These are phyloP conservation scores for Lottia gigantea DNA, from an alignment of 2,888 invertebrate species.

Conservation along the genomic window DNA sequence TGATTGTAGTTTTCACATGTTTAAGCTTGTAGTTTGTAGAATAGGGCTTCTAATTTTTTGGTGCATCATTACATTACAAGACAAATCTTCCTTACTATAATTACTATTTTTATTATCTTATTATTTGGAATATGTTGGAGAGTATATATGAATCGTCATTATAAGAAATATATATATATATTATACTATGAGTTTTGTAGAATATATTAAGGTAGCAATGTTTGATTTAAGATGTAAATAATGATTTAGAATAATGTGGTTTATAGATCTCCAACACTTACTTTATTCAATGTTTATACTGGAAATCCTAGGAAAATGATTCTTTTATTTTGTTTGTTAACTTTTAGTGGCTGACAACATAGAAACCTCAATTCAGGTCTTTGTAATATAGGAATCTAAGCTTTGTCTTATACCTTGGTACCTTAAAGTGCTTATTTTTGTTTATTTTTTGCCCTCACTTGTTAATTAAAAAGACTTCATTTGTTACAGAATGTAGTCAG, in stretches of 20 bases:
- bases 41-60: conserved; percentile 10
- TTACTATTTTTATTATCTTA: neutral
- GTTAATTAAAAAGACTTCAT: conserved; percentile 10
- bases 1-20: neutral
- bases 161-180: conserved; percentile 1
- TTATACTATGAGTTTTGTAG: conserved; percentile 16
- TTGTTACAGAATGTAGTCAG: conserved; percentile 11
- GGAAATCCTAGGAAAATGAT: conserved; percentile 10
- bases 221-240: conserved; percentile 21
- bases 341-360: conserved; percentile 11
- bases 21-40: conserved; percentile 9
- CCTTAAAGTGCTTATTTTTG: conserved; percentile 7
- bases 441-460: conserved; percentile 4
- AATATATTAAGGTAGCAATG: conserved; percentile 18
- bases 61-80: neutral
- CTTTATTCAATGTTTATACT: conserved; percentile 11
- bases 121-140: conserved; percentile 8
- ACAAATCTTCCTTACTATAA: conserved; percentile 2
- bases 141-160: conserved; percentile 10
- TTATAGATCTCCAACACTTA: conserved; percentile 20
- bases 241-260: conserved; percentile 15
- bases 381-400: conserved; percentile 3
- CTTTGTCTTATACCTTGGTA: neutral
- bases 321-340: conserved; percentile 9
- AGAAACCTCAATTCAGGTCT: conserved; percentile 1